These are phyloP conservation scores for Netelia fuscicornis DNA, from an alignment of 2,888 invertebrate species.

Conservation along the genomic window DNA sequence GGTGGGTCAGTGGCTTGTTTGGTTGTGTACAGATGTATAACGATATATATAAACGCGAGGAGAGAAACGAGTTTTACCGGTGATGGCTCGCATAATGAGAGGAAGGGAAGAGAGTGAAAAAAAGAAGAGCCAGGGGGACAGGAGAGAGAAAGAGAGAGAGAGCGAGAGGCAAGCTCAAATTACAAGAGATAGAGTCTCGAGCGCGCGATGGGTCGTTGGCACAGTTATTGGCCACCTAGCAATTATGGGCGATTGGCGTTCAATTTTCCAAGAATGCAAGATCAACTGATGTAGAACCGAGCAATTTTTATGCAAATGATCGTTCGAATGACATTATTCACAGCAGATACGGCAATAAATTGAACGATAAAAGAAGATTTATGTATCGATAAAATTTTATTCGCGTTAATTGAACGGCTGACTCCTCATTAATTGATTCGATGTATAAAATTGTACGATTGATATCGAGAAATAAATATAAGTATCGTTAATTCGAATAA, in stretches of 20 bases:
- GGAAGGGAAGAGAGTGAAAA: conserved; percentile 45
- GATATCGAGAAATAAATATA: too few relatives aligned
- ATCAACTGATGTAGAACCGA: background rate
- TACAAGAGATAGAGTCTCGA: background rate
- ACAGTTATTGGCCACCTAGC: conserved; percentile 39
- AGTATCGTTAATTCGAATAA: too few relatives aligned
- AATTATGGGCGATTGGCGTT: background rate
- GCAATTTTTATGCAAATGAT: too few relatives aligned
- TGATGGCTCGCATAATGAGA: conserved; percentile 42
- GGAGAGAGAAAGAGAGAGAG: conserved; percentile 30
- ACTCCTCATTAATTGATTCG: too few relatives aligned
- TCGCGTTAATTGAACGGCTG: too few relatives aligned
- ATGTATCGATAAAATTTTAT: too few relatives aligned
- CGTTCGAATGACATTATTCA: too few relatives aligned
- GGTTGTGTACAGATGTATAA: background rate
- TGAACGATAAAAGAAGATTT: too few relatives aligned
- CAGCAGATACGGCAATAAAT: too few relatives aligned
- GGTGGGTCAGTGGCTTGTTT: conserved; percentile 42
- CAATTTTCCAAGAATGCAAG: background rate
- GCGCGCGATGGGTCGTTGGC: background rate
- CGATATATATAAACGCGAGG: conserved; percentile 6
- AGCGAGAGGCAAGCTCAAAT: conserved; percentile 13
- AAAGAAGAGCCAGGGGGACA: conserved; percentile 15
- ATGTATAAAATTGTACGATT: too few relatives aligned
- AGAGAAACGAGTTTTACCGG: conserved; percentile 54